These are phyloP conservation scores for Amphipoea oculea DNA, from an alignment of 2,888 invertebrate genomes.

Conservation along the genomic window DNA sequence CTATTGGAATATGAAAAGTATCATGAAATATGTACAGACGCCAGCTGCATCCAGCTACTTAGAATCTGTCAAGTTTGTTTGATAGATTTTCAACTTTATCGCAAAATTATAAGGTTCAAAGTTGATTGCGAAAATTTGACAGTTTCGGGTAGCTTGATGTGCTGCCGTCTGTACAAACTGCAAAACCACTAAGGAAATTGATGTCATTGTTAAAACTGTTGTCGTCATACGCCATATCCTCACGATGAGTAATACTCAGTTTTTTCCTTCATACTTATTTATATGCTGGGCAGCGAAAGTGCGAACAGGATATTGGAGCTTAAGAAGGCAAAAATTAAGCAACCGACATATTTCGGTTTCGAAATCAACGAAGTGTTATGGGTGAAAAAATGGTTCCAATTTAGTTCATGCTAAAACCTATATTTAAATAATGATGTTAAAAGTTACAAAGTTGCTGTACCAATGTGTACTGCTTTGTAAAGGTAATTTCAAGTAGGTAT, in stretches of 20 bases:
- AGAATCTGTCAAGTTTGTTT: too few relatives aligned
- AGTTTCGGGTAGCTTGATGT: too few relatives aligned
- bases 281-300: slow-evolving; percentile 57
- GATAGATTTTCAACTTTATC: too few relatives aligned
- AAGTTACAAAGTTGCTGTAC: background rate
- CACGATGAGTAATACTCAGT: slow-evolving; percentile 43
- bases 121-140: too few relatives aligned
- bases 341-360: slow-evolving; percentile 20
- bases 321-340: slow-evolving; percentile 32
- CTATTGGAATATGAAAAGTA: background rate
- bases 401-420: background rate
- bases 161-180: too few relatives aligned
- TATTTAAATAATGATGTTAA: background rate
- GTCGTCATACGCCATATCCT: background rate
- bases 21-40: background rate
- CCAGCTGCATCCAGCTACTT: too few relatives aligned
- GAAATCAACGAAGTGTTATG: background rate
- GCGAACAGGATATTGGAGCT: slow-evolving; percentile 46
- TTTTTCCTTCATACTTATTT: slow-evolving; percentile 54
- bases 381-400: background rate
- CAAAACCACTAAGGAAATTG: background rate
- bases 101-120: too few relatives aligned
- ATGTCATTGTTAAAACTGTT: slow-evolving; percentile 27
- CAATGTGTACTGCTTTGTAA: background rate
- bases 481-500: background rate